A percentile compares a stretch with the other conserved stretches of the same genome.
Evolutionary conservation across 2,888 invertebrate species (phyloP).

Genomic region (Chaetogeoica ovagalla): DNA sequence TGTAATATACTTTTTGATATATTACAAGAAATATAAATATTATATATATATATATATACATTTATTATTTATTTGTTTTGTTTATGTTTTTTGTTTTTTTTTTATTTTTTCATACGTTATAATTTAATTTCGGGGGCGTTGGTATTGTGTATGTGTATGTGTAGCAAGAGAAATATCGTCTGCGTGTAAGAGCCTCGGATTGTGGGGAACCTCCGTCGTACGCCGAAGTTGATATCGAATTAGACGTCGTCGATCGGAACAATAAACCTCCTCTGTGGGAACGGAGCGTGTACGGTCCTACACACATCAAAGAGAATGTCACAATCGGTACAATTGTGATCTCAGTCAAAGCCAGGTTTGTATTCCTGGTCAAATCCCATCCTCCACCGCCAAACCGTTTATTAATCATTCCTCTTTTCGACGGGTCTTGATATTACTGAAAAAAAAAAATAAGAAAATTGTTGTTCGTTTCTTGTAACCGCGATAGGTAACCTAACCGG

Average conservation of each 20-base stretch:
- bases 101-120: conserved; percentile 58
- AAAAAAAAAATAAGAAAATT: background rate
- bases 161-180: conserved; percentile 92
- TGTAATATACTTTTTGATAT: background rate
- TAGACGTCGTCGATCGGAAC: conserved; percentile 98
- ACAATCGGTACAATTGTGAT: conserved; percentile 98
- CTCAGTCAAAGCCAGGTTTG: conserved; percentile 91
- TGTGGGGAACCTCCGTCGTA: conserved; percentile 87
- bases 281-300: conserved; percentile 92
- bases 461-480: too few relatives aligned
- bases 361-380: conserved; percentile 54
- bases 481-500: too few relatives aligned
- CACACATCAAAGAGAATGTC: conserved; percentile 98
- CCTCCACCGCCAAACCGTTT: too few relatives aligned
- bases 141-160: conserved; percentile 64
- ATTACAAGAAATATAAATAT: too few relatives aligned
- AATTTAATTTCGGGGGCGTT: conserved; percentile 56
- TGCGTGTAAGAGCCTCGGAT: conserved; percentile 96
- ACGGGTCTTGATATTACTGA: background rate
- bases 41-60: too few relatives aligned
- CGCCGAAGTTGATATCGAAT: conserved; percentile 95
- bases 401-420: background rate
- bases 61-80: conserved; percentile 12
- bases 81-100: conserved; percentile 60
- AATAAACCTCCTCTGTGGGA: conserved; percentile 98